Evolutionary conservation across 2,797 vertebrate species (phyloP).

Genomic region (Chelon labrosus): DNA sequence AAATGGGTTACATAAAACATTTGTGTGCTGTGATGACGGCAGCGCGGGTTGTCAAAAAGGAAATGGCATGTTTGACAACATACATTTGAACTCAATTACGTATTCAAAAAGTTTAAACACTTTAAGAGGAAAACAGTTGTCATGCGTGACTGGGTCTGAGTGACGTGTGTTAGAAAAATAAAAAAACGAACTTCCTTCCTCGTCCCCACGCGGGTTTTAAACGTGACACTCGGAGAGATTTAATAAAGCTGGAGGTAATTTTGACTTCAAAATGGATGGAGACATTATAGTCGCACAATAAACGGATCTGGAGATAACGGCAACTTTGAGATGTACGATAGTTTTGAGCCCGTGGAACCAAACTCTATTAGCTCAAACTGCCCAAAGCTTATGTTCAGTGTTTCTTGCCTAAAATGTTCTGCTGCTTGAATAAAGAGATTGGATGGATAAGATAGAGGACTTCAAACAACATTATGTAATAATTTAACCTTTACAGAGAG

Average conservation of each 20-base stretch:
- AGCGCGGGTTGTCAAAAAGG: not conserved
- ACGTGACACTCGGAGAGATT: constrained; percentile 10
- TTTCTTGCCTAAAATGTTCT: too few species aligned
- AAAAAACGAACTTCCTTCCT: too few species aligned
- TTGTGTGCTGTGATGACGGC: constrained; percentile 11
- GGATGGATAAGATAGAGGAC: not conserved
- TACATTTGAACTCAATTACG: constrained; percentile 6
- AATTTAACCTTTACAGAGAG: too few species aligned
- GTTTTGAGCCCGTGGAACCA: not conserved
- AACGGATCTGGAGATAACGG: not conserved
- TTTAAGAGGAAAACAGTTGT: constrained; percentile 4
- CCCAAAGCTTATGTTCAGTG: too few species aligned
- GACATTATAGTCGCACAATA: not conserved
- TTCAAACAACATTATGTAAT: too few species aligned
- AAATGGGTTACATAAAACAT: constrained; percentile 19
- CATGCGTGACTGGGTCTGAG: not conserved
- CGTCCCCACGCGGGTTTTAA: constrained; percentile 3
- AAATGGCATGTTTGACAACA: constrained; percentile 4
- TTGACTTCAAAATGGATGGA: not conserved
- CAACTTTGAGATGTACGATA: not conserved
- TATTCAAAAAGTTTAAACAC: not conserved
- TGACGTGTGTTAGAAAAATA: too few species aligned
- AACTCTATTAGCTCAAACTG: not conserved
- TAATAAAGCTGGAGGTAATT: not conserved
- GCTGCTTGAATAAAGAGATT: not conserved